These are phyloP conservation scores for Pteronura brasiliensis DNA, from an alignment of 2,113 vertebrate species.

Conservation along the genomic window DNA sequence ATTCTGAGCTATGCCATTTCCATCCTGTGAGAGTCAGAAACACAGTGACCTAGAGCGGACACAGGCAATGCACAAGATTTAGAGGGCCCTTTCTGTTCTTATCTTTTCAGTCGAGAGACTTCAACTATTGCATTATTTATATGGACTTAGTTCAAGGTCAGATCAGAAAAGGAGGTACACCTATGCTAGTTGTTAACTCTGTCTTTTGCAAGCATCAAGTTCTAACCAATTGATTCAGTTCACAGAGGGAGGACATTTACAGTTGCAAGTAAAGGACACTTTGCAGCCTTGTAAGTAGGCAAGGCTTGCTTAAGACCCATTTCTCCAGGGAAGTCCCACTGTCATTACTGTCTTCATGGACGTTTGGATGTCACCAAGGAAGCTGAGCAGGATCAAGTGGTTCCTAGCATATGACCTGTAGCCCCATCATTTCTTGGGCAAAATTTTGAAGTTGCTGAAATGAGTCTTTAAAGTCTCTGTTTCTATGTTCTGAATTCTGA, in stretches of 20 bases:
- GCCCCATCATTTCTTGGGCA: not conserved
- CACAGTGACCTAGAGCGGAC: not conserved
- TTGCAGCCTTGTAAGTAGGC: not conserved
- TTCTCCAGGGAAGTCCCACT: not conserved
- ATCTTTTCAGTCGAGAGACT: constrained; percentile 41
- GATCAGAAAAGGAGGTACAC: not conserved
- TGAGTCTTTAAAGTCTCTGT: not conserved
- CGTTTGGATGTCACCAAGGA: not conserved
- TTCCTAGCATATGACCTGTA: not conserved
- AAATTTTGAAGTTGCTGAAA: not conserved
- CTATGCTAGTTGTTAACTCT: not conserved
- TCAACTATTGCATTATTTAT: not conserved
- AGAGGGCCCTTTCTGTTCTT: not conserved
- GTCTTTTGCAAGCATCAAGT: not conserved
- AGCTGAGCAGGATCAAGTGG: not conserved
- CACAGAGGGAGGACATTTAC: not conserved
- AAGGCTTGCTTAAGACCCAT: not conserved
- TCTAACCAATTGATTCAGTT: not conserved
- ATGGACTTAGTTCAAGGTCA: not conserved
- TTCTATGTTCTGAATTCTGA: not conserved
- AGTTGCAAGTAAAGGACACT: not conserved
- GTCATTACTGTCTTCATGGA: not conserved
- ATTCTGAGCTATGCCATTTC: not conserved
- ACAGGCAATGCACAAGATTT: not conserved
- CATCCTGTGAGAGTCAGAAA: not conserved